phyloP scores from a whole-genome alignment of 2,797 vertebrate species.

The Myotis myotis region DNA sequence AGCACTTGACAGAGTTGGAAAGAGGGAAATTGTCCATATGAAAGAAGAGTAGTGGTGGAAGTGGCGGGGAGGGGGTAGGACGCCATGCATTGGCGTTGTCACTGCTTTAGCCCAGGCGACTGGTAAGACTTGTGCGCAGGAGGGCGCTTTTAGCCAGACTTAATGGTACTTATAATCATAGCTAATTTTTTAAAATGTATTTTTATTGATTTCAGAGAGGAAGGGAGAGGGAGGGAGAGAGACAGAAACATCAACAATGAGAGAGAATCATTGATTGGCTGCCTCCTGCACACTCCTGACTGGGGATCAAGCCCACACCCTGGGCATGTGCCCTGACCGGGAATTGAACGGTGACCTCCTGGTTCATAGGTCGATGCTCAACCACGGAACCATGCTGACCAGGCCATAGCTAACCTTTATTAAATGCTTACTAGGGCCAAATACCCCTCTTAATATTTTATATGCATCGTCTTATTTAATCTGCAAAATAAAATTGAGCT shows the following conservation, averaged over 20 bases:
- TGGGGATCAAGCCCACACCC: no score
- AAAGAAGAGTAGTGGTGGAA: background rate
- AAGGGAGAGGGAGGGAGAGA: no score
- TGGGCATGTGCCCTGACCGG: no score
- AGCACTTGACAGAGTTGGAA: background rate
- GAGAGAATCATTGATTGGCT: no score
- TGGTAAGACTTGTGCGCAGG: background rate
- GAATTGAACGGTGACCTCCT: no score
- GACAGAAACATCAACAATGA: no score
- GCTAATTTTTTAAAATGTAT: background rate
- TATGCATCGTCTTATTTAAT: background rate
- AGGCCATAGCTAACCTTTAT: background rate
- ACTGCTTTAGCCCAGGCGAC: background rate
- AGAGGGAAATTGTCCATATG: background rate
- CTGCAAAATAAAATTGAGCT: slow-evolving; percentile 5
- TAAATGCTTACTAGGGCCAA: background rate
- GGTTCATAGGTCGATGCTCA: no score
- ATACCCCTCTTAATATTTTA: background rate
- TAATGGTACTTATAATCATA: background rate
- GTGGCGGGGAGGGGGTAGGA: background rate
- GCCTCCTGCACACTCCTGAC: no score
- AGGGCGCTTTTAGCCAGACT: background rate
- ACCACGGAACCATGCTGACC: no score
- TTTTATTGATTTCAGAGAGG: no score
- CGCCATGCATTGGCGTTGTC: accelerated